A percentile compares a stretch with the other conserved stretches of the same genome.
Conservation (phyloP, 2,113 vertebrate species). For the Macroglossus sobrinus region DNA sequence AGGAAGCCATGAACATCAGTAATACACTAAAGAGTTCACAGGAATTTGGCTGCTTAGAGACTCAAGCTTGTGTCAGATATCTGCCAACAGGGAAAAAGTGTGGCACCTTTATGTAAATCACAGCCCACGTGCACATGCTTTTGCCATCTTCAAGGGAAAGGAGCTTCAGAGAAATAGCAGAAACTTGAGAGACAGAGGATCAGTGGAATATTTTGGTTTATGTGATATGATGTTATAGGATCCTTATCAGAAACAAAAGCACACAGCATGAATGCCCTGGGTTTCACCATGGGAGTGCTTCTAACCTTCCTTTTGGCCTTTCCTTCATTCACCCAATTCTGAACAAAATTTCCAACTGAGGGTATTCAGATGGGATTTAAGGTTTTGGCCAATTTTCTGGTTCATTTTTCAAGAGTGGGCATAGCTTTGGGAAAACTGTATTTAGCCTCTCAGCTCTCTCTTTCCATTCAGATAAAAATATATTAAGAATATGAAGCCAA, state of each 20-base stretch:
- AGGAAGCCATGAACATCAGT: neutral
- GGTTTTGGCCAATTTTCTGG: neutral
- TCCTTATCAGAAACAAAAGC: neutral
- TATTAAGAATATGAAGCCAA: constrained; percentile 47
- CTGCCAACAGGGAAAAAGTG: neutral
- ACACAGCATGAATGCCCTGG: neutral
- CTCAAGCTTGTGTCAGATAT: too few species aligned
- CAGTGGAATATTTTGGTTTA: neutral
- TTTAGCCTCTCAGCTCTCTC: neutral
- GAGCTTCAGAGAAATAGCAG: neutral
- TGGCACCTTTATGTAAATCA: neutral
- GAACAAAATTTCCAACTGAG: neutral
- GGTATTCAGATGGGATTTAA: neutral
- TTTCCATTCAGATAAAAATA: constrained; percentile 30
- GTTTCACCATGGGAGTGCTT: neutral
- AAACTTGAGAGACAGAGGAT: neutral
- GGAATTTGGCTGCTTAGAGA: neutral
- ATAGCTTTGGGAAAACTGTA: neutral
- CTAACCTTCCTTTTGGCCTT: neutral
- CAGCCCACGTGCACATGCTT: neutral
- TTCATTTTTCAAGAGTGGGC: neutral
- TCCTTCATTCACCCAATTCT: neutral
- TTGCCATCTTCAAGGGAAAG: neutral
- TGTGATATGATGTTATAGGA: neutral
- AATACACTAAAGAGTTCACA: neutral